These are phyloP conservation scores for Andricus grossulariae DNA, from an alignment of 1,140 invertebrate species.

Conservation along the genomic window DNA sequence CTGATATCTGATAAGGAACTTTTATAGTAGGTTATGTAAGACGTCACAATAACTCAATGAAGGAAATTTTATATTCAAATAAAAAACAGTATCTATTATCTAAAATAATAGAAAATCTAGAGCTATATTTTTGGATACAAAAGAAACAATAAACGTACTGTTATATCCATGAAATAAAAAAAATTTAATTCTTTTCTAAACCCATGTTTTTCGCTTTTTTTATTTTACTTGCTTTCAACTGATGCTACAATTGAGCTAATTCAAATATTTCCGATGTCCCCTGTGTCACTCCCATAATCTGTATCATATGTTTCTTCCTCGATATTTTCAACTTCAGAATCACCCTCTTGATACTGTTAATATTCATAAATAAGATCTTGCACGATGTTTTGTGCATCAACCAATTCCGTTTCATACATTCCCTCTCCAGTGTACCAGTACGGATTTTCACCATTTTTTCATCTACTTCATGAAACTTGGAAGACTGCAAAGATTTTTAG, in stretches of 20 bases:
- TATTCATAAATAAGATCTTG: slow-evolving; percentile 90
- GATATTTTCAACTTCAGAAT: slow-evolving; percentile 76
- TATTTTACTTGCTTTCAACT: not conserved
- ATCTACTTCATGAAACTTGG: slow-evolving; percentile 72
- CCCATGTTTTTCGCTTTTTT: too few species aligned
- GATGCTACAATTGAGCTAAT: not conserved
- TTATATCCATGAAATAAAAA: too few species aligned
- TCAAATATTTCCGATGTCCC: slow-evolving; percentile 56
- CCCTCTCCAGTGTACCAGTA: slow-evolving; percentile 85
- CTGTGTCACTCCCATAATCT: slow-evolving; percentile 69
- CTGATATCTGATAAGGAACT: too few species aligned
- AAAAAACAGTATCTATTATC: too few species aligned
- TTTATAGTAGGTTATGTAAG: too few species aligned
- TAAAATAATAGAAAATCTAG: too few species aligned
- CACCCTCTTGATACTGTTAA: slow-evolving; percentile 86
- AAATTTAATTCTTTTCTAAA: too few species aligned
- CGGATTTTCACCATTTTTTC: slow-evolving; percentile 85
- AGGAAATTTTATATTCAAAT: too few species aligned
- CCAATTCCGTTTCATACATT: slow-evolving; percentile 89
- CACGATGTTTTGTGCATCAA: slow-evolving; percentile 86
- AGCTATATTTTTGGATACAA: too few species aligned
- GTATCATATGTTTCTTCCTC: slow-evolving; percentile 76
- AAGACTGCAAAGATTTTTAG: too few species aligned
- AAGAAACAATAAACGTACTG: too few species aligned
- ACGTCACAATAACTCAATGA: too few species aligned